These are phyloP conservation scores for Unio pictorum DNA, from an alignment of 2,888 invertebrate genomes.

Conservation along the genomic window DNA sequence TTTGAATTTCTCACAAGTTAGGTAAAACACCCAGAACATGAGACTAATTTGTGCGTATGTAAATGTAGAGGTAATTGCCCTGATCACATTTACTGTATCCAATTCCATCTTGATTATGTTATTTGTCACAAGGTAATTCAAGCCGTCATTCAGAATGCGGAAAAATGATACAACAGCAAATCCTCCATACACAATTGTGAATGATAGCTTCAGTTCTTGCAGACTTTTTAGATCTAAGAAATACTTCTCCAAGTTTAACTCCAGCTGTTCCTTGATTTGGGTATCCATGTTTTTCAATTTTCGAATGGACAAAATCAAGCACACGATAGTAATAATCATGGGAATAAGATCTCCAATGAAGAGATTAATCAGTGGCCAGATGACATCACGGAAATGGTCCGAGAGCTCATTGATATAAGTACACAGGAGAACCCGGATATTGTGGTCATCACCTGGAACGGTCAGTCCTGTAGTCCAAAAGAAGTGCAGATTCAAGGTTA, in stretches of 20 bases:
- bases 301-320: conserved; percentile 37
- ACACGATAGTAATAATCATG: conserved; percentile 42
- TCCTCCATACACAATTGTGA: conserved; percentile 16
- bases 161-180: conserved; percentile 11
- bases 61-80: conserved; percentile 29
- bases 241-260: conserved; percentile 47
- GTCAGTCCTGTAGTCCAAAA: conserved; percentile 68
- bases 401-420: conserved; percentile 55
- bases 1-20: conserved; percentile 49
- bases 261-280: conserved; percentile 22
- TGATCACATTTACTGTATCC: conserved; percentile 18
- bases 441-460: conserved; percentile 34
- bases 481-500: conserved; percentile 66
- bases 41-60: conserved; percentile 47
- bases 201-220: conserved; percentile 35
- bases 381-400: conserved; percentile 51
- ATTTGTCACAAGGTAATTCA: conserved; percentile 10
- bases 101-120: conserved; percentile 14
- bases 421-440: conserved; percentile 27
- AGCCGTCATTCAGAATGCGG: conserved; percentile 16
- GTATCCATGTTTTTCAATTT: conserved; percentile 8
- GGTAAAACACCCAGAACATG: conserved; percentile 55
- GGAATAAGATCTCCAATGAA: conserved; percentile 59
- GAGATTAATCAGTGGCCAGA: conserved; percentile 62
- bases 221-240: conserved; percentile 56